Base-by-base conservation (phyloP, 1,140 invertebrate genomes). In the Neelides sp. region DNA sequence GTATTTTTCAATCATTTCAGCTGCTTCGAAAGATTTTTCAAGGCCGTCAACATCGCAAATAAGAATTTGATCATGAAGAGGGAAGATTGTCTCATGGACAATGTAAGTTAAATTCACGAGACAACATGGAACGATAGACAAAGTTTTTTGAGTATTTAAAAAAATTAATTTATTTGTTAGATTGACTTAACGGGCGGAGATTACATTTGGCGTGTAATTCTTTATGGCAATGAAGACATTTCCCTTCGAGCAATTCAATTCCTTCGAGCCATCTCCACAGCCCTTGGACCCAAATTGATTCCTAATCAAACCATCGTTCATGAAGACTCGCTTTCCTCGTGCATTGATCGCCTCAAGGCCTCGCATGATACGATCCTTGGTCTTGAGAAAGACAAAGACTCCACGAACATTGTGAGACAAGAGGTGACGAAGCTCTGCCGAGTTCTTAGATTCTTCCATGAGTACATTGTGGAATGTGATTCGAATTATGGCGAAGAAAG, bases 381-480 rank as follows among this genome's bases (percentile, higher is more conserved):
- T 12, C 61, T 80, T 45, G 67, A 73, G 52, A 65, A 74, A 42
- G 75, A 78, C 62, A 73, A 71, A 46, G 71, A 73, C 46, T 66
- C 67, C 42, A 66, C 71, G 19, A 72, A 71, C 41, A 73, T 75
- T 52, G 64, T 74, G 52, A 73, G 76, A 58, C 74, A 78, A 28
- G 86, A 91, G 65, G 80, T 84, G n/a, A 78, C 83, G 40, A 80
- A 85, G 68, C 89, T 95, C 79, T 92, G 90, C 66, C 78, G 92
- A 51, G 85, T 97, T 20, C 77, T 97, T 64, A 87, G 89, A 71
- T 90, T 95, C 59, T 75, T 97, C 52, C 82, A 88, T 63, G 91
- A 96, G 71, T 97, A 97, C 66, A 82, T 98, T 48, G 85, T 82
- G 53, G 91, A 97, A 69, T 96, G 91, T 74, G 93, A 98, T 73